phyloP scores from a whole-genome alignment of 2,113 vertebrate species.

The Paramisgurnus dabryanus region DNA sequence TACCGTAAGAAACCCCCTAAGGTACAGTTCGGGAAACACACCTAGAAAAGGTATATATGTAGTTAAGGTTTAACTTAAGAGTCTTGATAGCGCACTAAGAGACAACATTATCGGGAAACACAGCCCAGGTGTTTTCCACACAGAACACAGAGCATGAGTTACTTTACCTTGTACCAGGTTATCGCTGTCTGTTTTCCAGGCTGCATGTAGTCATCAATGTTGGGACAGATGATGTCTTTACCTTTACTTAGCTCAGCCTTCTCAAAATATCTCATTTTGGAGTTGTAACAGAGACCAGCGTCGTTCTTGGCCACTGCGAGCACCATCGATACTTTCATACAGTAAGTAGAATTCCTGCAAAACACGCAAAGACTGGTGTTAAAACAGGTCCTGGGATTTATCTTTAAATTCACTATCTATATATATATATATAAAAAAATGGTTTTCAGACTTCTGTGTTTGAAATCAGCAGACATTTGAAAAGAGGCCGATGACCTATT shows the following conservation, averaged over 20 bases:
- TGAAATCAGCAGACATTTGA: slow-evolving; percentile 20
- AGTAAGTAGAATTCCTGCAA: slow-evolving; percentile 96
- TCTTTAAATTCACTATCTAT: no score
- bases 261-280: slow-evolving; percentile 96
- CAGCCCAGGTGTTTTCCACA: not conserved
- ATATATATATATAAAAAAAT: no score
- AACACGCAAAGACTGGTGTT: not conserved
- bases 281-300: slow-evolving; percentile 96
- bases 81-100: no score
- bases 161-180: slow-evolving; percentile 94
- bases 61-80: no score
- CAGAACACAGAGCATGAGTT: not conserved
- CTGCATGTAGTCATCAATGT: slow-evolving; percentile 91
- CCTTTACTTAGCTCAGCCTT: slow-evolving; percentile 98
- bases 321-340: slow-evolving; percentile 99
- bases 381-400: no score
- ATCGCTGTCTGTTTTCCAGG: slow-evolving; percentile 88
- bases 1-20: no score
- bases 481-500: slow-evolving; percentile 3
- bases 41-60: no score
- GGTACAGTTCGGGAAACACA: no score
- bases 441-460: no score
- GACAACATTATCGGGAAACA: no score
- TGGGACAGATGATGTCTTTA: slow-evolving; percentile 93
- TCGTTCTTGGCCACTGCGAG: slow-evolving; percentile 95